These are phyloP conservation scores for Podarcis muralis DNA, from an alignment of 2,113 vertebrate species.

Conservation along the genomic window DNA sequence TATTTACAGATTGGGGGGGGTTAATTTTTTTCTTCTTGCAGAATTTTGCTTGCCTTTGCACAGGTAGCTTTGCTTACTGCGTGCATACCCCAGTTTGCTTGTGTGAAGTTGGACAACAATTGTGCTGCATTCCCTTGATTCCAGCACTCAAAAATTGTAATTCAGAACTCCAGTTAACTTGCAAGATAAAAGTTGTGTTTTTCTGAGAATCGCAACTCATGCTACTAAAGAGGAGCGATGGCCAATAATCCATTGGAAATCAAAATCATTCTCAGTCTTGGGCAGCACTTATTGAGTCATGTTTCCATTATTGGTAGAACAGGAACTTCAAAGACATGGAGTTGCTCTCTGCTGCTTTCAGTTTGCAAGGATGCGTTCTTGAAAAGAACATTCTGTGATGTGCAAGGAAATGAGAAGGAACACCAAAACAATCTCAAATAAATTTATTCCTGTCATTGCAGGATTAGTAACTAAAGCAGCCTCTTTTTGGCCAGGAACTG, in stretches of 20 bases:
- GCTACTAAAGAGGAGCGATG: neutral
- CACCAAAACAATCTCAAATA: neutral
- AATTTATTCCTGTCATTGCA: neutral
- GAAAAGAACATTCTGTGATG: neutral
- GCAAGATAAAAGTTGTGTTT: slow-evolving; percentile 21
- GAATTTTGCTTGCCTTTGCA: neutral
- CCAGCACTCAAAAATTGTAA: neutral
- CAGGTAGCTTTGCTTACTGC: neutral
- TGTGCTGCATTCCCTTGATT: neutral
- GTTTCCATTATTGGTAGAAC: neutral
- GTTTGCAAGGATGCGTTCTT: neutral
- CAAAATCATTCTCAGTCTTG: slow-evolving; percentile 1
- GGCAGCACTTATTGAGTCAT: neutral
- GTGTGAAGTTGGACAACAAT: neutral
- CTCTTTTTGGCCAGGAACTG: slow-evolving; percentile 7
- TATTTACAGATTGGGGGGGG: neutral
- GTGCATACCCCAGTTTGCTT: neutral
- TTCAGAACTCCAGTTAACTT: neutral
- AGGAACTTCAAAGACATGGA: neutral
- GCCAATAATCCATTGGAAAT: neutral
- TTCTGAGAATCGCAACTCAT: neutral
- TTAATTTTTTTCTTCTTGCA: neutral
- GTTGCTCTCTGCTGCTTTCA: neutral
- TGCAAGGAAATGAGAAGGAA: slow-evolving; percentile 6
- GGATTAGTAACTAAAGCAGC: neutral